Base-by-base conservation (phyloP, 2,888 invertebrate genomes). In the Agrotis ipsilon region DNA sequence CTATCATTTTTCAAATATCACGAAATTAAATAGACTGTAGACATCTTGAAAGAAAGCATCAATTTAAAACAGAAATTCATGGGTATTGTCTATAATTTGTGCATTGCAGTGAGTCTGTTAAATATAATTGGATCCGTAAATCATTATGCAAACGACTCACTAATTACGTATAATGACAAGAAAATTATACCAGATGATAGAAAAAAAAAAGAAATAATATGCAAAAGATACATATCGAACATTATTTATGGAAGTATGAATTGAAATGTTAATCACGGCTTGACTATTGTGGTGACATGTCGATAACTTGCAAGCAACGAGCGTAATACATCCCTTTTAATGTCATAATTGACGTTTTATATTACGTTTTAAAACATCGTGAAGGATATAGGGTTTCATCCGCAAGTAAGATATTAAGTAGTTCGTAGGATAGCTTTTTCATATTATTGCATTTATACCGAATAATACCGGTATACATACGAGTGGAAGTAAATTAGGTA, bases 141-240 rank as follows among this genome's bases (percentile, higher is more conserved):
- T 72, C 18, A 49, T 65, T 49, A 72, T 64, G 72, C 55, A 64
- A 64, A 51, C 45, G 45, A 65, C 24, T 19, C 43, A 24, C n/a
- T 72, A 64, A 73, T 72, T 57, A 72, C 49, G 32, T 27, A 57
- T 73, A 46, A 73, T 65, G 65, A 58, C 73, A 65, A 57, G 57
- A 65, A 64, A 72, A 72, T 60, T 70, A 70, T 54, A 62, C 46
- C 14, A 16, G 18, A 49, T 72, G 43, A 55, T 72, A 19, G 43
- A 71, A 62, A 55, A 72, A 55, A 72, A 19, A 63, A 72, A 43
- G 43, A 72, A 63, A 63, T 45, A 55, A 48, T 48, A 2, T 11
- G 43, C 71, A 18, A 63, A 27, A 48, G 54, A 62, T 63, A 43
- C 48, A 72, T 54, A 71, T 55, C 18, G 43, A 72, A 21, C 46